Evolutionary conservation across 1,140 invertebrate genomes (phyloP), one percentile per base, ranked within the genome.

Genomic region (Dendrolimus punctatus): DNA sequence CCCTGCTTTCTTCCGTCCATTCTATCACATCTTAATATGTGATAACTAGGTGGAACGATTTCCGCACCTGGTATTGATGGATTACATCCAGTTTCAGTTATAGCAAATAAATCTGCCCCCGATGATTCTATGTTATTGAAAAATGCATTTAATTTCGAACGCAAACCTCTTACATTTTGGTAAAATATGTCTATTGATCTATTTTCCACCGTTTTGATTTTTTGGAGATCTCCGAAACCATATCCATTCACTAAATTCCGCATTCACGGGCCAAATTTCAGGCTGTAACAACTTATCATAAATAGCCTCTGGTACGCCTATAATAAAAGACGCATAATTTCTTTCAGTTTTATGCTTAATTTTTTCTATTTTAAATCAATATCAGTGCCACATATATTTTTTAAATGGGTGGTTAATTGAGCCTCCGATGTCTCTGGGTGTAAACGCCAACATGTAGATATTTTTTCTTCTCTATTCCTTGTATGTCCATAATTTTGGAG

Each of bases 161-260:
- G 40, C 5, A 64, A 39, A 4, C 62, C 57, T 42, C 62, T 52
- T 6, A 56, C 52, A 43, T 60, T 64, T 50, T 64, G 57, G 9
- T 64, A 64, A 36, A 39, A 64, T 9, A 58, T 57, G 40, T 54
- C 46, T 2, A 56, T 39, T 6, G 6, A 41, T 6, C 39, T 57
- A 51, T 8, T 44, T 2, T 43, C 44, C 45, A 10, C 37, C 6
- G 9, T 8, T 36, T 44, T 39, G 6, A 41, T 47, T 44, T 9
- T 52, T 57, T 49, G 47, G 6, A 23, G 9, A 8, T 36, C 40
- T 57, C 2, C 55, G 52, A 60, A n/a, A n/a, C n/a, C n/a, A n/a
- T n/a, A n/a, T n/a, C n/a, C n/a, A n/a, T n/a, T n/a, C n/a, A n/a
- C n/a, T n/a, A n/a, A n/a, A n/a, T n/a, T n/a, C n/a, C n/a, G n/a